Base-by-base conservation (phyloP, 2,888 invertebrate genomes). In the Ferrisia virgata region DNA sequence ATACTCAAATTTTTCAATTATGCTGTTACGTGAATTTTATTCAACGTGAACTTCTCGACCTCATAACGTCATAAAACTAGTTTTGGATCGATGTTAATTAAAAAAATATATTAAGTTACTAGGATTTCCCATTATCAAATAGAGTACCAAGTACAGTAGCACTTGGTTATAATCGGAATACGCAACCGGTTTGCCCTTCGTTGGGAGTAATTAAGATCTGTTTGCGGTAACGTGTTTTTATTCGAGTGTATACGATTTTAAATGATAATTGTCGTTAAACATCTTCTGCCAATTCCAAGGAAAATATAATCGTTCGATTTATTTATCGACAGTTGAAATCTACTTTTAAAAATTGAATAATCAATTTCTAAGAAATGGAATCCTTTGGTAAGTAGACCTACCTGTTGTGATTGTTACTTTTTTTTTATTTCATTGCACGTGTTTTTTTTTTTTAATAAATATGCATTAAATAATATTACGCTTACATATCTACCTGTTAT, bases 121-220 rank as follows among this genome's bases (percentile, higher is more conserved):
- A n/a, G n/a, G 9, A 43, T 43, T 43, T 15, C 43, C 47, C 18
- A 47, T n/a, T n/a, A n/a, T 47, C 18, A 47, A 47, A 47, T 18
- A 47, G 47, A 47, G 18, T 47, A 47, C 36, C 36, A 36, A 36
- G 40, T 4, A n/a, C n/a, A n/a, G 40, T 40, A 9, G 13, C 13
- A 11, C 1, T 11, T 40, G 13, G 2, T 11, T 40, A n/a, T n/a
- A 40, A 40, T 40, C 40, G 11, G 40, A 40, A 40, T 40, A 40
- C 40, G 2, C 18, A 72, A 72, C 72, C 72, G 72, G 72, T 72
- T 72, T 72, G 72, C 33, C 72, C 72, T 72, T 72, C 72, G 72
- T 31, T 33, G 6, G 9, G 9, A 72, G 33, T 72, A 33, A 72
- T 72, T 72, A 72, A 72, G 72, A 72, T 33, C 3, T 18, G 22